Percentiles rank a stretch among this genome's conserved stretches.
Conservation (phyloP, 2,888 invertebrate genomes). For the Conops quadrifasciatus region DNA sequence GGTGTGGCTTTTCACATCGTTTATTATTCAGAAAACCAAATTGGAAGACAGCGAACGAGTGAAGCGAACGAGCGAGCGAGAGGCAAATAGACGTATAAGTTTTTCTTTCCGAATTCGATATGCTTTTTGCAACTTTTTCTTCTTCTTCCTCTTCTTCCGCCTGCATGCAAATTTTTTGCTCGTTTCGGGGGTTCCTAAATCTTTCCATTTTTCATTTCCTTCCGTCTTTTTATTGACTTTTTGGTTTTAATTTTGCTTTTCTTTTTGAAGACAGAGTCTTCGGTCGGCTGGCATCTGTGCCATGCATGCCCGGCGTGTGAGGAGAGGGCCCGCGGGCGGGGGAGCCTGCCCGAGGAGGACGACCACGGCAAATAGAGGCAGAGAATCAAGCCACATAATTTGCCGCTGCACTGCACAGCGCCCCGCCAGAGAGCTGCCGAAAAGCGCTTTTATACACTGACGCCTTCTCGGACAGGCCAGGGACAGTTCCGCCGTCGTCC, state of each 20-base stretch:
- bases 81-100: slow-evolving; percentile 16
- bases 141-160: neutral
- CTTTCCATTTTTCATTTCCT: slow-evolving; percentile 19
- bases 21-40: slow-evolving; percentile 54
- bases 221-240: slow-evolving; percentile 9
- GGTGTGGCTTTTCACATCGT: slow-evolving; percentile 62
- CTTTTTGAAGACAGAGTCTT: slow-evolving; percentile 7
- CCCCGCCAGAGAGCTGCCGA: slow-evolving; percentile 48
- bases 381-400: slow-evolving; percentile 57
- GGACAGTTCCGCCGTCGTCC: slow-evolving; percentile 14
- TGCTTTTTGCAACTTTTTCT: slow-evolving; percentile 35
- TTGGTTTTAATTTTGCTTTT: neutral
- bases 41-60: slow-evolving; percentile 39
- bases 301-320: slow-evolving; percentile 26
- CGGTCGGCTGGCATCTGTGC: slow-evolving; percentile 24
- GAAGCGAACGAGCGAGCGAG: slow-evolving; percentile 1
- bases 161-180: slow-evolving; percentile 34
- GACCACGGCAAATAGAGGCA: slow-evolving; percentile 43
- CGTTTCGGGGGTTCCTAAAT: slow-evolving; percentile 4
- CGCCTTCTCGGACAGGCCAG: slow-evolving; percentile 44
- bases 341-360: slow-evolving; percentile 30
- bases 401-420: slow-evolving; percentile 54
- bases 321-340: neutral
- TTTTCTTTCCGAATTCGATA: slow-evolving; percentile 39
- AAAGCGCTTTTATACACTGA: slow-evolving; percentile 56